Conservation (phyloP, 2,113 vertebrate genomes). For the human region DNA sequence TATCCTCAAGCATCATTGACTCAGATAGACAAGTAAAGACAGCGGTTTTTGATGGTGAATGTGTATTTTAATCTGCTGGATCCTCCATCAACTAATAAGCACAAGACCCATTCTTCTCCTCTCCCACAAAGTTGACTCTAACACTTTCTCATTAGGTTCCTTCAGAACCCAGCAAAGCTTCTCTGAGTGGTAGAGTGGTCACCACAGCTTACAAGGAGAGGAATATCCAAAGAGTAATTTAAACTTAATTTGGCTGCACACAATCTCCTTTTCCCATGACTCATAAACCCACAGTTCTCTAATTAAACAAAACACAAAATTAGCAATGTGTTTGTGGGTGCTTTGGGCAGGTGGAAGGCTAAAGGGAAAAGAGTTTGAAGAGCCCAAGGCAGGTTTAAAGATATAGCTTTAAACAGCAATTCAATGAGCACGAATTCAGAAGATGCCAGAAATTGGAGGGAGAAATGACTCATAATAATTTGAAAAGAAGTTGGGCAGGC, state of each 20-base stretch:
- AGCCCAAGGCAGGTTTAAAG: not conserved
- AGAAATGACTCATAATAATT: constrained; percentile 21
- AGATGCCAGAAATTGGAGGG: not conserved
- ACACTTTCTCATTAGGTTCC: not conserved
- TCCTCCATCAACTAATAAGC: not conserved
- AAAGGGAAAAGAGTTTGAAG: not conserved
- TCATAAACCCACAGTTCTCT: constrained; percentile 1
- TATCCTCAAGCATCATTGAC: not conserved
- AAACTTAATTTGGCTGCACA: constrained; percentile 23
- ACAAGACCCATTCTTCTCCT: not conserved
- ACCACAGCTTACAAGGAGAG: not conserved
- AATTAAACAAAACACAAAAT: constrained; percentile 42
- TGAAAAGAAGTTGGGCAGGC: not conserved
- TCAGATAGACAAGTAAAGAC: not conserved
- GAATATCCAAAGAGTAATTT: constrained; percentile 21
- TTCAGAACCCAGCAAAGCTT: not conserved
- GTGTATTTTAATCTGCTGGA: not conserved
- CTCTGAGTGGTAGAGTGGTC: not conserved
- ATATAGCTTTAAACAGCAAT: not conserved
- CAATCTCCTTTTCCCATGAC: not conserved
- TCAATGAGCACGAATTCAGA: not conserved
- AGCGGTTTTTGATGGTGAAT: not conserved
- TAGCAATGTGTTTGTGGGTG: not conserved
- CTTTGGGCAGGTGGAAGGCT: not conserved
- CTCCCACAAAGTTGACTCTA: not conserved